A percentile compares a stretch with the other conserved stretches of the same genome.
Conservation (phyloP, 2,888 invertebrate species). For the Gandaritis pyraliata region DNA sequence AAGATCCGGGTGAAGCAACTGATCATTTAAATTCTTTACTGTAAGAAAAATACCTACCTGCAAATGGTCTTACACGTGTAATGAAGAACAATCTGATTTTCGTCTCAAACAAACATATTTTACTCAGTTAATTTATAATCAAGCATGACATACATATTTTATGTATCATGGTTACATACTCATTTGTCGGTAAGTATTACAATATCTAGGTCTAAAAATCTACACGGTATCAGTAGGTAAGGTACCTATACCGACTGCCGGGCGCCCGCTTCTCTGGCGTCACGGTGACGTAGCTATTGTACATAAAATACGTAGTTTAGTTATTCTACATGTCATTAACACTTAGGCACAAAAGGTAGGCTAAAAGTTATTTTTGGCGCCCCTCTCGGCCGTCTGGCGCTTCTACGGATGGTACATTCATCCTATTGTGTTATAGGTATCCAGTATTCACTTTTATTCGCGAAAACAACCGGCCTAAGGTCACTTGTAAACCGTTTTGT, state of each 20-base stretch:
- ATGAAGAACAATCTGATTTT: not conserved
- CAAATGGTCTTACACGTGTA: not conserved
- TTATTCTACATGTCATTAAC: constrained; percentile 41
- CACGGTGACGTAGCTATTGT: constrained; percentile 52
- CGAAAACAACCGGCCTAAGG: too few relatives aligned
- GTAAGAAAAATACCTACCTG: too few relatives aligned
- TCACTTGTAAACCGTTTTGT: too few relatives aligned
- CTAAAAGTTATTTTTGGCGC: constrained; percentile 28
- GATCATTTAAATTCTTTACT: not conserved
- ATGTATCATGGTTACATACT: constrained; percentile 2
- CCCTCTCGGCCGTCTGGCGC: constrained; percentile 13
- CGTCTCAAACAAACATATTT: not conserved
- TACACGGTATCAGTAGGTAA: constrained; percentile 27
- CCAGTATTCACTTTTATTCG: too few relatives aligned
- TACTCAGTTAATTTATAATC: not conserved
- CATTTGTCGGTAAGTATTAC: constrained; percentile 7
- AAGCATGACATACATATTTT: constrained; percentile 1
- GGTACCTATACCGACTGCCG: constrained; percentile 39
- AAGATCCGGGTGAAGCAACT: not conserved
- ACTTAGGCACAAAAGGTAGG: constrained; percentile 30
- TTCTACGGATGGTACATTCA: constrained; percentile 16
- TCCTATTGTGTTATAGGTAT: not conserved
- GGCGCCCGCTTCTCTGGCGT: constrained; percentile 48
- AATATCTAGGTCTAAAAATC: constrained; percentile 41
- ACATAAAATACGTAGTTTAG: constrained; percentile 46